phyloP scores from a whole-genome alignment of 1,140 invertebrate species.

The Drosophila kurseongensis region DNA sequence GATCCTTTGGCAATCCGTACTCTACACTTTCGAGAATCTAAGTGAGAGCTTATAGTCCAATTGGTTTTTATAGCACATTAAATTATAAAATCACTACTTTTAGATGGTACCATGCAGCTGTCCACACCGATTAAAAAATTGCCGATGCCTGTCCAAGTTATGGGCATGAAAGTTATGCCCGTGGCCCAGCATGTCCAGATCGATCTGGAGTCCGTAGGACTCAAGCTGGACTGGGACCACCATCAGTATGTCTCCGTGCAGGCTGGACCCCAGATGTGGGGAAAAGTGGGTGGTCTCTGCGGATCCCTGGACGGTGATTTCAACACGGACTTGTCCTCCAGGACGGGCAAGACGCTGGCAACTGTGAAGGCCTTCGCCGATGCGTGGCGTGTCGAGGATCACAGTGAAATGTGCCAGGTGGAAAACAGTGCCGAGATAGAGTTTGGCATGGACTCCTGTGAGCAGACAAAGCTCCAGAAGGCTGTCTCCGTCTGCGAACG shows the following conservation, averaged over 20 bases:
- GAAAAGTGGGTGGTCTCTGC: constrained; percentile 92
- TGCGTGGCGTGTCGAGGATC: constrained; percentile 87
- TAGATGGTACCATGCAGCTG: constrained; percentile 86
- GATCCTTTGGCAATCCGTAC: constrained; percentile 89
- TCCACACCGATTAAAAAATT: constrained; percentile 85
- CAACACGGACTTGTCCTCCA: constrained; percentile 89
- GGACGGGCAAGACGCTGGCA: constrained; percentile 85
- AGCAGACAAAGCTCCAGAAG: constrained; percentile 82
- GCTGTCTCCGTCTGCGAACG: constrained; percentile 88
- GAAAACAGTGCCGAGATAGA: constrained; percentile 71
- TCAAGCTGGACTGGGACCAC: constrained; percentile 91
- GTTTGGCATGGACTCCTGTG: constrained; percentile 69
- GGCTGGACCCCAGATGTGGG: constrained; percentile 89
- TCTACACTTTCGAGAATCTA: constrained; percentile 87
- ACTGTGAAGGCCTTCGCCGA: constrained; percentile 85
- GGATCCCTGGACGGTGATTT: constrained; percentile 90
- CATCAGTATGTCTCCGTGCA: constrained; percentile 88
- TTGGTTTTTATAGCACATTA: background rate
- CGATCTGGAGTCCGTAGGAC: constrained; percentile 88
- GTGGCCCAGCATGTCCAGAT: constrained; percentile 89
- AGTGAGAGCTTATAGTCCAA: constrained; percentile 75
- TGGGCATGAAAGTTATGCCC: constrained; percentile 89
- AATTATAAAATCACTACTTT: background rate
- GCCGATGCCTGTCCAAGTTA: constrained; percentile 89
- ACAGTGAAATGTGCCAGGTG: constrained; percentile 67